These are phyloP conservation scores for Temnothorax curvispinosus DNA, from an alignment of 1,140 invertebrate species.

Conservation along the genomic window DNA sequence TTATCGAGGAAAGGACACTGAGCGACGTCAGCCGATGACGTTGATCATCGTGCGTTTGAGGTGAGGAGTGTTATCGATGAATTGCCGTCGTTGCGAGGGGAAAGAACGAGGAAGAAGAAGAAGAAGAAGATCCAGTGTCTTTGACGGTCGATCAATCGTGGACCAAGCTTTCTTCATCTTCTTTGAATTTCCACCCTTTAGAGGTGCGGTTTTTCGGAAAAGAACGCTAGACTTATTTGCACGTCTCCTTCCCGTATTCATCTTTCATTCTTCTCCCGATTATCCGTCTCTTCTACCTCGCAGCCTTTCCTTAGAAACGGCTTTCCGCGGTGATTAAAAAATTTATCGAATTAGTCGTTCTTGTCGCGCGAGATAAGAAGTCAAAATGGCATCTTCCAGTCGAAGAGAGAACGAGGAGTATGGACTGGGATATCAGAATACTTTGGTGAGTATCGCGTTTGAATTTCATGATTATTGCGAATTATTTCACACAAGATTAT, in stretches of 20 bases:
- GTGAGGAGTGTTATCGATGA: conserved; percentile 17
- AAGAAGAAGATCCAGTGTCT: neutral
- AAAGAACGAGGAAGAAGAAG: conserved; percentile 9
- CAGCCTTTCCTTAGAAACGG: neutral
- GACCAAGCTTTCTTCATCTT: neutral
- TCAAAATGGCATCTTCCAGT: conserved; percentile 73
- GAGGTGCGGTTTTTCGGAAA: neutral
- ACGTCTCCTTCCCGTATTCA: neutral
- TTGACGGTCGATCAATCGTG: neutral
- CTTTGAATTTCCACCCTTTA: neutral
- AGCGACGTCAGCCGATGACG: neutral
- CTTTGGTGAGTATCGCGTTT: conserved; percentile 89
- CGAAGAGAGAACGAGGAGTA: conserved; percentile 86
- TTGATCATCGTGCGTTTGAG: neutral
- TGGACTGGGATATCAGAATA: conserved; percentile 92
- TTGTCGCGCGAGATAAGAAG: conserved; percentile 7
- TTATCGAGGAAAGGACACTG: neutral
- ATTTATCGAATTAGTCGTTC: conserved; percentile 50
- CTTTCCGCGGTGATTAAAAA: neutral
- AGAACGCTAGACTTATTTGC: neutral
- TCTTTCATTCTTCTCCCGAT: neutral
- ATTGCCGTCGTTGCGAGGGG: neutral
- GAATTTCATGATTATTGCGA: neutral
- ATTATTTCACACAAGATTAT: conserved; percentile 2
- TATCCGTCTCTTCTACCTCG: neutral